Evolutionary conservation across 2,888 invertebrate species (phyloP), one percentile per base, ranked within the genome.

Genomic region (Sphecodes monilicornis): DNA sequence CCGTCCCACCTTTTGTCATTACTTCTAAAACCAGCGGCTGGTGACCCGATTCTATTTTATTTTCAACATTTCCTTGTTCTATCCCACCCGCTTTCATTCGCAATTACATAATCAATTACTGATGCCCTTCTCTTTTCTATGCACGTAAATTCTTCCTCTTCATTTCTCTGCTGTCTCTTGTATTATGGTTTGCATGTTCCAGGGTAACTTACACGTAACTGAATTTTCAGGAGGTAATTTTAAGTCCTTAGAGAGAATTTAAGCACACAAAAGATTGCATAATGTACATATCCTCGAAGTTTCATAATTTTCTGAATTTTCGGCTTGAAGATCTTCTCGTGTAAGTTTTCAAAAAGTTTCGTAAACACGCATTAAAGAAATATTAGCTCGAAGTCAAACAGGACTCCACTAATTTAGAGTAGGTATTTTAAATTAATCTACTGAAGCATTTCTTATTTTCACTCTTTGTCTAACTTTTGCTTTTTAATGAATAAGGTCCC

Each of bases 171-270:
- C 10, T 54, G 54, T n/a, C 22, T n/a, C 11, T 54, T 54, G 54
- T 11, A n/a, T 54, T 54, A 54, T 10, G n/a, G 54, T n/a, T 54
- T n/a, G n/a, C n/a, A 54, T n/a, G 54, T 10, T n/a, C 10, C 10
- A 10, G 54, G n/a, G 10, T 11, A 54, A 54, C n/a, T 54, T 54
- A 36, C 36, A 36, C 3, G 36, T 36, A n/a, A 54, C 10, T 10
- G 54, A 54, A n/a, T 54, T n/a, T n/a, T n/a, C 54, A 54, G 10
- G 5, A 5, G n/a, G 0, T 54, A 54, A 54, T n/a, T 54, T n/a
- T n/a, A 54, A 54, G n/a, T 54, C n/a, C n/a, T 54, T n/a, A 54
- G n/a, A 54, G 54, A n/a, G 54, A n/a, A 54, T n/a, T n/a, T 54
- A 54, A 54, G 54, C 54, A 54, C 54, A 54, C 54, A 54, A 54